Evolutionary conservation across 2,113 vertebrate species (phyloP), one percentile per base, ranked within the genome.

Genomic region (Perca flavescens): DNA sequence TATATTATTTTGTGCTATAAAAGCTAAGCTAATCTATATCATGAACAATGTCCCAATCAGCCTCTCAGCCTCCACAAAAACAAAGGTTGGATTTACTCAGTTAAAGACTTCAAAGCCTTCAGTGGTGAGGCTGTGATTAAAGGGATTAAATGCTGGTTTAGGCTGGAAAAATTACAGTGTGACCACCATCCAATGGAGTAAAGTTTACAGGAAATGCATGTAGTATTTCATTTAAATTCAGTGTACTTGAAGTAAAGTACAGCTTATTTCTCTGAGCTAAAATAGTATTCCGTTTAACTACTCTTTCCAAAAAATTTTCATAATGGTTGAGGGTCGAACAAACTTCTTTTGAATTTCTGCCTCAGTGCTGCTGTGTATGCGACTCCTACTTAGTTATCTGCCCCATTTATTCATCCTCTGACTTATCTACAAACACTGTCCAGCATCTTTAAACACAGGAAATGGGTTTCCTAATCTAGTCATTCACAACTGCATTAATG

Each of bases 391-490:
- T 12, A 13, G 65, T 67, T 36, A 36, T 58, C 58, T 21, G 49
- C 11, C 46, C 47, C 68, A 28, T 49, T 73, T 15, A 76, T 65
- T 90, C 72, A 78, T 12, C 25, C 82, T 68, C 63, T 58, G 53
- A 85, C 52, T 74, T 31, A 56, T 87, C 79, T 73, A 62, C 83
- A 86, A 87, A 90, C 88, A 86, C 72, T 76, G 82, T 75, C 63
- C 79, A 47, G 19, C 79, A 49, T 89, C 81, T 89, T 79, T 88
- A 87, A 90, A 91, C 87, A 93, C 80, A 86, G 86, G 86, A 91
- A 89, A 88, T 83, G 58, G 2, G 4, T 84, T 88, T 83, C 81
- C 63, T 73, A 79, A 90, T 86, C 67, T 68, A 71, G 40, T 66
- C 77, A 72, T 78, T 85, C 80, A 73, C 82, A 70, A 89, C 56